Conservation (phyloP, 2,888 invertebrate genomes). For the Sisyra nigra region DNA sequence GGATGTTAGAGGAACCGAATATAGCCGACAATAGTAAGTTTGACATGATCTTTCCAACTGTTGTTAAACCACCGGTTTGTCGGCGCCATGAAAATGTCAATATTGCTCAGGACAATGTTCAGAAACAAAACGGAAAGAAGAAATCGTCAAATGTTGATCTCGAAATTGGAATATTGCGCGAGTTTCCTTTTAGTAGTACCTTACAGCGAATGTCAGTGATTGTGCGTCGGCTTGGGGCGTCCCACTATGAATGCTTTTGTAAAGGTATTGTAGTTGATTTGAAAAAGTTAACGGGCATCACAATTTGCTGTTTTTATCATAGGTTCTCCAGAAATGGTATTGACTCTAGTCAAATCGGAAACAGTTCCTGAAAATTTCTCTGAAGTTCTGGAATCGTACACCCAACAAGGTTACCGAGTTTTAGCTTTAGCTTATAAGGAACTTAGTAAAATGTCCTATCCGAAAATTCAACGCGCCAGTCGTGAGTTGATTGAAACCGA, state of each 20-base stretch:
- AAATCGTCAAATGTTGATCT: neutral
- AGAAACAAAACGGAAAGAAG: neutral
- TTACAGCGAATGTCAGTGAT: conserved; percentile 84
- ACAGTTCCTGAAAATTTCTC: conserved; percentile 65
- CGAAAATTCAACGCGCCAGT: conserved; percentile 50
- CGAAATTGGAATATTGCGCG: conserved; percentile 50
- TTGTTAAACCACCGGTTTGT: conserved; percentile 40
- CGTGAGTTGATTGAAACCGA: conserved; percentile 69
- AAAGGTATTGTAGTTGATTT: conserved; percentile 37
- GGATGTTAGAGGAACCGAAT: conserved; percentile 73
- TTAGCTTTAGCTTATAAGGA: conserved; percentile 67
- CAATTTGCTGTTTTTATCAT: neutral
- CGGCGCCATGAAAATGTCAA: neutral
- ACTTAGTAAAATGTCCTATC: conserved; percentile 38
- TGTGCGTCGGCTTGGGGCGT: conserved; percentile 50
- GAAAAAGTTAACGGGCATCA: neutral
- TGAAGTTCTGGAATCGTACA: conserved; percentile 59
- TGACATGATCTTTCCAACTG: conserved; percentile 67
- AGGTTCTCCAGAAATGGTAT: conserved; percentile 79
- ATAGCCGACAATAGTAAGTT: conserved; percentile 63
- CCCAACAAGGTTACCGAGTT: conserved; percentile 82
- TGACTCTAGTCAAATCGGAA: conserved; percentile 51
- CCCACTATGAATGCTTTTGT: conserved; percentile 63
- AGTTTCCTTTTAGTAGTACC: conserved; percentile 65
- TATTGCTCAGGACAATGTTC: neutral